Conservation (phyloP, 2,797 vertebrate genomes). For the Lerista edwardsae region DNA sequence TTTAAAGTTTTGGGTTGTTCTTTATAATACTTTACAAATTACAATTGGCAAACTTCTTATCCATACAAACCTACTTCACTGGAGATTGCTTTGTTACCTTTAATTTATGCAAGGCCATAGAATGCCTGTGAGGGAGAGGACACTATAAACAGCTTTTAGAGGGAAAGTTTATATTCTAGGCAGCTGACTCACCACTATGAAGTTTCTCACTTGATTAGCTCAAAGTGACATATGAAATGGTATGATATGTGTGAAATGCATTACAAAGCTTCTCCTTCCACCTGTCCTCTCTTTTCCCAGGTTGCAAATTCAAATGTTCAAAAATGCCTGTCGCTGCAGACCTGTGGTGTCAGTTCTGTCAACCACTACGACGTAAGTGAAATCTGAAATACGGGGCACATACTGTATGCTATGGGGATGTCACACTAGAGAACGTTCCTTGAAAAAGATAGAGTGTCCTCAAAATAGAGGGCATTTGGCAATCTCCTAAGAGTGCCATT, state of each 20-base stretch:
- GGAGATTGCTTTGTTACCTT: no score
- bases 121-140: neutral
- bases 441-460: neutral
- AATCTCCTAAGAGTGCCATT: conserved; percentile 25
- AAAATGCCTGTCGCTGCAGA: neutral
- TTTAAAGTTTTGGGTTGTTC: no score
- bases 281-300: neutral
- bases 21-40: no score
- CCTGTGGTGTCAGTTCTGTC: neutral
- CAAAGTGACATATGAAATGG: conserved; percentile 10
- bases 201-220: neutral
- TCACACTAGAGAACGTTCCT: neutral
- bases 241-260: conserved; percentile 7
- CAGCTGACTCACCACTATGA: conserved; percentile 24
- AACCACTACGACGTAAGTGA: neutral
- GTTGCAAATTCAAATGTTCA: neutral
- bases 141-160: neutral
- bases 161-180: neutral
- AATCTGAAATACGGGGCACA: neutral
- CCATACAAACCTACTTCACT: no score
- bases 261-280: neutral
- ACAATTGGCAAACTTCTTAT: no score
- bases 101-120: neutral
- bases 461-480: neutral
- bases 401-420: neutral